Evolutionary conservation across 2,797 vertebrate genomes (phyloP), one percentile per base, ranked within the genome.

Genomic region (Sebastolobus altivelis): DNA sequence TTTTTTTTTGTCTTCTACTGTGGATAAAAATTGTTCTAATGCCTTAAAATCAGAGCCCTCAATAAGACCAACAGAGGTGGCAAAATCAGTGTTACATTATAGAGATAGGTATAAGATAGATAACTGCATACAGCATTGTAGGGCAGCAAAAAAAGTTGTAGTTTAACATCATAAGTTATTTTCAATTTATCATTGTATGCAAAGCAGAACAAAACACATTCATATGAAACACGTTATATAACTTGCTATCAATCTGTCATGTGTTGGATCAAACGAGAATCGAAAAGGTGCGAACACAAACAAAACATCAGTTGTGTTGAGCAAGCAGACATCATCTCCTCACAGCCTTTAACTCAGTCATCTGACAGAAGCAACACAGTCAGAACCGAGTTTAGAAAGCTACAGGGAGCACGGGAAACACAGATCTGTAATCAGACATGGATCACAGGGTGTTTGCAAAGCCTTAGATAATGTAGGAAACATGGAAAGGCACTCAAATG

Each of bases 381-480:
- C 59, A 35, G 33, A 40, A 12, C 8, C 0, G 12, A 38, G 16
- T 52, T 31, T 18, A 52, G 62, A 22, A 52, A 31, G 4, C 60
- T 35, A 27, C 18, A 46, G 27, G 18, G 27, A 71, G 55, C 13
- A 7, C 13, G 43, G 33, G 25, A 4, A 61, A 46, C 43, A 46
- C 16, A 18, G 37, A 40, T 33, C 69, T 46, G 55, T n/a, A 37
- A 77, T 74, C 43, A 43, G 33, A 20, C 29, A 25, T 10, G 55
- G 14, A 82, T 46, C 69, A 56, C 25, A 82, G 38, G 4, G 25
- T 58, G 40, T 71, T 59, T 65, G 59, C 55, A 55, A 22, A 29
- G 46, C 22, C 55, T 68, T 4, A 29, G 52, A 72, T 60, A 61
- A 35, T 22, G 37, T 40, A 40, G 33, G 61, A 38, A 63, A 33